phyloP scores from a whole-genome alignment of 2,888 invertebrate species.

The Conchocele bisecta region DNA sequence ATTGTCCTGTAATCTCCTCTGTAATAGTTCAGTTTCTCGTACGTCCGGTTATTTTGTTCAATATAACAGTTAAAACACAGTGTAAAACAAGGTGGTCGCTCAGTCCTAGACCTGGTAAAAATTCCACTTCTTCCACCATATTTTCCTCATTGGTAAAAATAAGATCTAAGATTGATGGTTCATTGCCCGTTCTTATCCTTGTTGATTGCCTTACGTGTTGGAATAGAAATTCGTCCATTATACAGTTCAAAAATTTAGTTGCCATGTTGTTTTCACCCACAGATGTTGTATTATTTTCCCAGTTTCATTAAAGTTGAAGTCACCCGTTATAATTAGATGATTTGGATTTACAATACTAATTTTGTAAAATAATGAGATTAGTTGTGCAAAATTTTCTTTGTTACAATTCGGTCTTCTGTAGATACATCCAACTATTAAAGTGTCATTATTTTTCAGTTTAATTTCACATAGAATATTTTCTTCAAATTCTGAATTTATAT shows the following conservation, averaged over 20 bases:
- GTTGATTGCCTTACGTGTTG: background rate
- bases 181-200: background rate
- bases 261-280: background rate
- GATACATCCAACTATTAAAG: background rate
- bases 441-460: background rate
- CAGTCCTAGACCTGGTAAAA: background rate
- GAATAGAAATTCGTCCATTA: background rate
- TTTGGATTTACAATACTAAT: background rate
- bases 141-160: constrained; percentile 14
- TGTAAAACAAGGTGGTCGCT: constrained; percentile 1
- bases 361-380: background rate
- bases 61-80: background rate
- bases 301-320: too few species aligned
- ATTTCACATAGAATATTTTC: background rate
- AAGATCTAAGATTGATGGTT: constrained; percentile 11
- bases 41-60: background rate
- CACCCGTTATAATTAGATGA: constrained; percentile 1
- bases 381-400: background rate
- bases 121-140: background rate
- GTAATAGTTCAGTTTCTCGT: background rate
- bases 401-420: constrained; percentile 10
- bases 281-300: background rate
- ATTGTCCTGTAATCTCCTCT: background rate
- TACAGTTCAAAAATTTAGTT: constrained; percentile 1
- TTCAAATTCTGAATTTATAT: too few species aligned